Conservation (phyloP, 2,888 invertebrate species). For the Iselma pallidipennis region DNA sequence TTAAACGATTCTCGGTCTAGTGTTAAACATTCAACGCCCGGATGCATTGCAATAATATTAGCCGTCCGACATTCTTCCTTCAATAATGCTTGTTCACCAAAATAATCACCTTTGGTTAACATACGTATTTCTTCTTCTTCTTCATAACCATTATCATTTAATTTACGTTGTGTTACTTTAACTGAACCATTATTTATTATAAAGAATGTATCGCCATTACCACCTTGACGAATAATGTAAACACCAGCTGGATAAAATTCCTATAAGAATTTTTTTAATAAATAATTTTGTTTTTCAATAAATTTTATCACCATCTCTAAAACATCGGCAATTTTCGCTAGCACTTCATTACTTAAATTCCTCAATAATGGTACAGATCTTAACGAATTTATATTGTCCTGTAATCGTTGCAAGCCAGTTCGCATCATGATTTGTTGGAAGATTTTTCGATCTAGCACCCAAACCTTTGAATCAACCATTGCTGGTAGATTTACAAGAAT, state of each 20-base stretch:
- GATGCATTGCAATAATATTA: slow-evolving; percentile 65
- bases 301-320: slow-evolving; percentile 64
- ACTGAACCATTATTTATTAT: slow-evolving; percentile 66
- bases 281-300: slow-evolving; percentile 1
- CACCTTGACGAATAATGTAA: slow-evolving; percentile 68
- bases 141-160: slow-evolving; percentile 46
- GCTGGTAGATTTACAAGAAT: slow-evolving; percentile 55
- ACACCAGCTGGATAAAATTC: slow-evolving; percentile 66
- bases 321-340: slow-evolving; percentile 72
- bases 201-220: slow-evolving; percentile 68
- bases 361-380: slow-evolving; percentile 66
- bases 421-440: slow-evolving; percentile 75
- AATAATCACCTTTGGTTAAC: slow-evolving; percentile 65
- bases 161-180: slow-evolving; percentile 58
- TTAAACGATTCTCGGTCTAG: slow-evolving; percentile 72
- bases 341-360: slow-evolving; percentile 61
- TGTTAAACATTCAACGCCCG: slow-evolving; percentile 68
- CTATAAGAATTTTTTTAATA: slow-evolving; percentile 46
- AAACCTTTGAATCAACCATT: slow-evolving; percentile 64
- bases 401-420: slow-evolving; percentile 67
- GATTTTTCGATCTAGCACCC: slow-evolving; percentile 69
- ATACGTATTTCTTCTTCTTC: slow-evolving; percentile 63
- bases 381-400: slow-evolving; percentile 69
- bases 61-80: slow-evolving; percentile 71
- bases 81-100: slow-evolving; percentile 68